Conservation (phyloP, 2,113 vertebrate genomes). For the Columba livia region DNA sequence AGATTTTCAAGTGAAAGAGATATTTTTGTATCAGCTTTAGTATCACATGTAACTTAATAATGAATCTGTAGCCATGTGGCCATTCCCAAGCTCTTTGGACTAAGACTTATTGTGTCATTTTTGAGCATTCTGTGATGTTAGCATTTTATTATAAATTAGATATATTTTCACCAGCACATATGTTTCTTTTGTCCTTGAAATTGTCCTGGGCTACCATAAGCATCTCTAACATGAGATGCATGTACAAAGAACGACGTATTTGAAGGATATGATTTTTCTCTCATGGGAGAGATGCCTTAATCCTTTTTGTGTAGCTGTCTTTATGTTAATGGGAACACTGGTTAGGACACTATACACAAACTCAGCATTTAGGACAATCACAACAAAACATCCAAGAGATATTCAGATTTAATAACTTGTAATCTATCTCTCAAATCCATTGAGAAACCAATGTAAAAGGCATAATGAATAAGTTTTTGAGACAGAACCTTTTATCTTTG, state of each 20-base stretch:
- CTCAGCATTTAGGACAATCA: background rate
- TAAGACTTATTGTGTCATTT: background rate
- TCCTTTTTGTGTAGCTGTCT: background rate
- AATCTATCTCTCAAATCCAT: background rate
- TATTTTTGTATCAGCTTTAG: background rate
- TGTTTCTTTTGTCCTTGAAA: background rate
- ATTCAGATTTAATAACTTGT: background rate
- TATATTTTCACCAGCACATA: background rate
- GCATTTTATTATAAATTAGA: background rate
- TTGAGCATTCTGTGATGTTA: background rate
- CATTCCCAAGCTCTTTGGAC: background rate
- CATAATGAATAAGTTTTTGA: background rate
- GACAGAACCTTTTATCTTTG: background rate
- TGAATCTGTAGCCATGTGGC: background rate
- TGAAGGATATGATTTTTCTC: background rate
- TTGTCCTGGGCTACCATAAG: background rate
- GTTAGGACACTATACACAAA: background rate
- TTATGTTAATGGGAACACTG: background rate
- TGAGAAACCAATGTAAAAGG: background rate
- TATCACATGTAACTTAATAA: background rate
- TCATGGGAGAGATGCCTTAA: background rate
- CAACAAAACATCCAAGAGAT: background rate
- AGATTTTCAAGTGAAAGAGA: background rate
- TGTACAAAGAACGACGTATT: background rate
- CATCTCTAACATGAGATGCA: background rate